These are phyloP conservation scores for Mormyrops attenuatus DNA, from an alignment of 2,797 vertebrate species.

Conservation along the genomic window DNA sequence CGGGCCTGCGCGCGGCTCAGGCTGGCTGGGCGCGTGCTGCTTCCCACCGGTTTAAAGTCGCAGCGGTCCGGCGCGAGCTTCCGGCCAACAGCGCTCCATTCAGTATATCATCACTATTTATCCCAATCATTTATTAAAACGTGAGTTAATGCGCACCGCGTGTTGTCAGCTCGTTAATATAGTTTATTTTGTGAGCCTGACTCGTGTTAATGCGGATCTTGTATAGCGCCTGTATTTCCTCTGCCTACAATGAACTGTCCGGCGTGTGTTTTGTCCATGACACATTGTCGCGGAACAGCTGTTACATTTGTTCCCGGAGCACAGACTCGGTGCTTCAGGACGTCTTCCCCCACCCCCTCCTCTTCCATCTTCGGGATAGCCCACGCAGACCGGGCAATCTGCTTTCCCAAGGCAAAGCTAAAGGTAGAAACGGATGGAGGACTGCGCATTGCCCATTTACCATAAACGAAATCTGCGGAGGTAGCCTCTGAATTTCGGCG, in stretches of 20 bases:
- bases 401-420: background rate
- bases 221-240: background rate
- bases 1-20: background rate
- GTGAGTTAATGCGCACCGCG: background rate
- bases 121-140: background rate
- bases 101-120: background rate
- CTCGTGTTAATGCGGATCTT: background rate
- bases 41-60: background rate
- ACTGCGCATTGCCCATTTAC: background rate
- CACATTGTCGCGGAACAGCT: background rate
- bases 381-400: background rate
- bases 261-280: background rate
- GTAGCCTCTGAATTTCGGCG: background rate
- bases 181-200: background rate
- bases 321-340: constrained; percentile 28
- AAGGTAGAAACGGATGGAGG: background rate
- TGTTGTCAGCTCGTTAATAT: background rate
- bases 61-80: background rate
- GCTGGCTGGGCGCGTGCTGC: background rate
- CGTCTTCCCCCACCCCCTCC: constrained; percentile 42
- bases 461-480: background rate
- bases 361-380: constrained; percentile 23
- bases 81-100: background rate
- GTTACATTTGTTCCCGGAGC: constrained; percentile 9
- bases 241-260: background rate